These are phyloP conservation scores for Abrostola tripartita DNA, from an alignment of 2,888 invertebrate species.

Conservation along the genomic window DNA sequence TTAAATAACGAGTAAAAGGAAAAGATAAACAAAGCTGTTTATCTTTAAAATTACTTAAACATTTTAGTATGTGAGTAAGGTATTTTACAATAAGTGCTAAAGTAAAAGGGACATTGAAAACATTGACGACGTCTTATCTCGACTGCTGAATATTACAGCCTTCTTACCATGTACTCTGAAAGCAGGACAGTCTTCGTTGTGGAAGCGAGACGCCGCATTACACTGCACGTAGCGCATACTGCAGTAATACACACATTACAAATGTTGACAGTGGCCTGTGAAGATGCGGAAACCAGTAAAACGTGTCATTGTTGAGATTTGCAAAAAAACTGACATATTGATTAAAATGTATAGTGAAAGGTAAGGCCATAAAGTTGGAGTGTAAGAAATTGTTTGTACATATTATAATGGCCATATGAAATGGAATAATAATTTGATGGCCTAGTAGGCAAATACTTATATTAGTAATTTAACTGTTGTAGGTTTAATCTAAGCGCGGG, in stretches of 20 bases:
- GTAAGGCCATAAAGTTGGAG: not conserved
- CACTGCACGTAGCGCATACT: too few relatives aligned
- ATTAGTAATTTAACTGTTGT: too few relatives aligned
- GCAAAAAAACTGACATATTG: not conserved
- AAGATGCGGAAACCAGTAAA: not conserved
- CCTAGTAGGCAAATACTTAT: too few relatives aligned
- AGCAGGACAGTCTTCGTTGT: too few relatives aligned
- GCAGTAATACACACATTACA: not conserved
- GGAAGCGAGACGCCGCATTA: too few relatives aligned
- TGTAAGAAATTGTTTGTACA: not conserved
- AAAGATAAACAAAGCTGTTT: too few relatives aligned
- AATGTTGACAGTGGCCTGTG: not conserved
- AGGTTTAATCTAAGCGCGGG: too few relatives aligned
- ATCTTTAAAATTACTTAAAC: not conserved
- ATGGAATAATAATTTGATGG: not conserved
- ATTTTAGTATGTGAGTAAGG: not conserved
- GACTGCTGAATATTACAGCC: not conserved
- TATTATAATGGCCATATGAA: not conserved
- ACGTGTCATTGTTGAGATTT: not conserved
- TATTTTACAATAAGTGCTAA: slow-evolving; percentile 3
- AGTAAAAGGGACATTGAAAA: slow-evolving; percentile 13
- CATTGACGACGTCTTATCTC: not conserved
- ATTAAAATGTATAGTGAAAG: not conserved
- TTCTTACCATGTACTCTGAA: too few relatives aligned
- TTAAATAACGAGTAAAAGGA: too few relatives aligned